Percentiles rank a stretch among this genome's conserved stretches.
Evolutionary conservation across 1,140 invertebrate species (phyloP).

Genomic region (Tetramorium alpestre): DNA sequence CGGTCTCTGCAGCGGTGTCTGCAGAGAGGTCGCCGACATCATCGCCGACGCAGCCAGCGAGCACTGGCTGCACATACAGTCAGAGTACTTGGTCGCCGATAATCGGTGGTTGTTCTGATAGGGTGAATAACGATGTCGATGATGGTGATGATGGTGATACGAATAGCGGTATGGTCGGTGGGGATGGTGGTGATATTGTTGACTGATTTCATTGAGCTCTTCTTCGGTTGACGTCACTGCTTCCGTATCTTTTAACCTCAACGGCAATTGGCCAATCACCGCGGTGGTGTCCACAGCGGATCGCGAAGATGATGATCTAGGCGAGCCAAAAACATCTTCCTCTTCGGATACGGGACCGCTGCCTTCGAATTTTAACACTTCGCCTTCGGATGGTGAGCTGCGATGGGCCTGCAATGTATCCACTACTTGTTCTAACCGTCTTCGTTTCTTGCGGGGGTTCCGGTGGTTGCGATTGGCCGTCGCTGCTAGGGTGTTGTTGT

Average conservation of each 20-base stretch:
- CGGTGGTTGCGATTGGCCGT: conserved; percentile 88
- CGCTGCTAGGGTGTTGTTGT: conserved; percentile 87
- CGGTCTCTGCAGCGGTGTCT: conserved; percentile 86
- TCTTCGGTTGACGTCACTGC: conserved; percentile 69
- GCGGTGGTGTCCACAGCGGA: conserved; percentile 72
- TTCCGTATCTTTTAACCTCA: conserved; percentile 77
- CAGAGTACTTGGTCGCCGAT: conserved; percentile 73
- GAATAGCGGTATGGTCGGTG: conserved; percentile 71
- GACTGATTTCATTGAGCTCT: conserved; percentile 51
- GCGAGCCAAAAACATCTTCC: conserved; percentile 81
- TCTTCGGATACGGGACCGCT: conserved; percentile 80
- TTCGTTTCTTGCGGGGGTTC: conserved; percentile 88
- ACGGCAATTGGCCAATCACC: conserved; percentile 55
- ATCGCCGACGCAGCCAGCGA: conserved; percentile 72
- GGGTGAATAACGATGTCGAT: conserved; percentile 59
- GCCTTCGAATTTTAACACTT: conserved; percentile 85
- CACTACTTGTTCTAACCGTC: conserved; percentile 91
- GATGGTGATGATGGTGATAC: conserved; percentile 61
- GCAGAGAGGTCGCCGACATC: conserved; percentile 84
- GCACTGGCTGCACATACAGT: conserved; percentile 81
- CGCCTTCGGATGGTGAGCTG: conserved; percentile 77
- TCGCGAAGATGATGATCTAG: conserved; percentile 79
- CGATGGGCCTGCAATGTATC: conserved; percentile 88
- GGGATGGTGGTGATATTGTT: conserved; percentile 66
- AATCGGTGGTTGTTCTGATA: conserved; percentile 57